Evolutionary conservation across 1,140 invertebrate genomes (phyloP), one percentile per base, ranked within the genome.

Genomic region (Drosophila quadrilineata): DNA sequence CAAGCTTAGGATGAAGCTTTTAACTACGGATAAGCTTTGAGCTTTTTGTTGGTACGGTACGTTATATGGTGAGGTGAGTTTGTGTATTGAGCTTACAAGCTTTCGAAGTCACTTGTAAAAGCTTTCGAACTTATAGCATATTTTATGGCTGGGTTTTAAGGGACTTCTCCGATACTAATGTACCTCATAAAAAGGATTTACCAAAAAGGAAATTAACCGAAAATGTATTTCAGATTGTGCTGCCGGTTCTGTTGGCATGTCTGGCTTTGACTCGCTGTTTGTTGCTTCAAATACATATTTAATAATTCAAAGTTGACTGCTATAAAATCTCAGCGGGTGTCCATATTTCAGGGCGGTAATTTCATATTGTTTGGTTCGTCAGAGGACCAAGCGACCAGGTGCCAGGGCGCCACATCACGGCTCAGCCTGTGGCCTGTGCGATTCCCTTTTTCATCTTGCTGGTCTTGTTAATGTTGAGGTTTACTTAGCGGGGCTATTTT

Each of bases 231-330:
- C n/a, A n/a, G 49, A 53, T 40, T 22, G 17, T 50, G 50, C 31
- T 22, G 38, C 33, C 53, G 62, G 53, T 72, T 72, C 50, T 59
- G 66, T 41, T 64, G 71, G 60, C 60, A 73, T 45, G 43, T 46
- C 43, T 59, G 41, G 40, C 72, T 72, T 46, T 82, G 77, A 46
- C 77, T n/a, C n/a, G n/a, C n/a, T n/a, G n/a, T n/a, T n/a, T n/a
- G 69, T 59, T 67, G 36, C 54, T 57, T 57, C 38, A 77, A 82
- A 77, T 85, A 84, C 79, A 73, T 82, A 82, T 82, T 82, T 77
- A 82, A 85, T 82, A 82, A 82, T 85, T 82, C 79, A 82, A 85
- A 82, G 64, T 84, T 84, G 65, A 82, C 73, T 82, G 77, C 77
- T 77, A 82, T 82, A 82, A 82, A 82, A 82, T 85, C 77, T 85